A percentile compares a stretch with the other conserved stretches of the same genome.
phyloP scores from a whole-genome alignment of 2,113 vertebrate genomes.

The Cichladusa arquata region DNA sequence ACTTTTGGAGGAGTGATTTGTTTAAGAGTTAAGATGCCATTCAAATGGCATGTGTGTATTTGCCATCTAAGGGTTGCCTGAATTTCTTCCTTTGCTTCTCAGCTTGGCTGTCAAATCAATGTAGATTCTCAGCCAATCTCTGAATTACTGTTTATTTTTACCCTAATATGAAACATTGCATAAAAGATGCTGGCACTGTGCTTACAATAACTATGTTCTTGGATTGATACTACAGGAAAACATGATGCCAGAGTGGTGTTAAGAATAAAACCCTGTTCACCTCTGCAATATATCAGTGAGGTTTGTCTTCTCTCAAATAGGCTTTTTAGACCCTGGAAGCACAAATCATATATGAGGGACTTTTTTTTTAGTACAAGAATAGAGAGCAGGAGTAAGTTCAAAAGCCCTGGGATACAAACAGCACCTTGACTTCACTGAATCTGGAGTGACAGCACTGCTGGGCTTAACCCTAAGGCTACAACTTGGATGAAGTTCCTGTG shows the following conservation, averaged over 20 bases:
- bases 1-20: neutral
- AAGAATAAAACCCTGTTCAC: neutral
- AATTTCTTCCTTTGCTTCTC: neutral
- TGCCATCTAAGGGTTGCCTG: neutral
- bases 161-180: neutral
- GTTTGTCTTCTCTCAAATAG: neutral
- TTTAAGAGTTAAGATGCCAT: neutral
- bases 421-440: neutral
- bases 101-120: neutral
- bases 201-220: neutral
- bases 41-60: neutral
- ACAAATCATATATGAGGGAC: neutral
- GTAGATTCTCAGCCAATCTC: neutral
- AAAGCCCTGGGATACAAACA: neutral
- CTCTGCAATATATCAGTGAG: neutral
- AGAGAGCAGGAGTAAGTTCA: neutral
- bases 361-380: neutral
- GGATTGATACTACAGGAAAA: neutral
- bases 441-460: neutral
- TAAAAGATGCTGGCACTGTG: neutral
- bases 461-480: neutral
- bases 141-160: constrained; percentile 35
- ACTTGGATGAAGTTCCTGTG: neutral
- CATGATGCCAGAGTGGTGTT: neutral
- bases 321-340: neutral